Evolutionary conservation across 1,140 invertebrate species (phyloP).

Genomic region (Heliothis subflexa): DNA sequence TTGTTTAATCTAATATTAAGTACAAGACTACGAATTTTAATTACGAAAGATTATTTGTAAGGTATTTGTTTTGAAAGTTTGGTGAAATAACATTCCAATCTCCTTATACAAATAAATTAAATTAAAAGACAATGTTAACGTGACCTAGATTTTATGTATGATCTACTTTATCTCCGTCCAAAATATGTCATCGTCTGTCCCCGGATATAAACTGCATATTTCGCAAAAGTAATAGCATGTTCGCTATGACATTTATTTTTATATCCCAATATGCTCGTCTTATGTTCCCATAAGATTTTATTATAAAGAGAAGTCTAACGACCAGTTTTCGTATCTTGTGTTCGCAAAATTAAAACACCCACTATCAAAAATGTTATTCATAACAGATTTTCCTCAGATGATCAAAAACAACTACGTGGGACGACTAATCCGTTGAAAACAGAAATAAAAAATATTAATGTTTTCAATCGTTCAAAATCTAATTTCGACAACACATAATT

Average conservation of each 20-base stretch:
- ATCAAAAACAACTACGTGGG: background rate
- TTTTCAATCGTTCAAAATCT: slow-evolving; percentile 16
- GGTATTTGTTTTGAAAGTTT: too few species aligned
- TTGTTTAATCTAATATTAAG: too few species aligned
- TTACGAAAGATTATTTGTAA: too few species aligned
- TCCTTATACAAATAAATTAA: too few species aligned
- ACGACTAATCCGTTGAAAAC: slow-evolving; percentile 11
- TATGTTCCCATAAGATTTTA: background rate
- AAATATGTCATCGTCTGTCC: too few species aligned
- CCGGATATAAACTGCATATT: too few species aligned
- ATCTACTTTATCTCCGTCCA: too few species aligned
- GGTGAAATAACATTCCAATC: too few species aligned
- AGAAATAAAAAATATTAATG: background rate
- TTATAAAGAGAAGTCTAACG: background rate
- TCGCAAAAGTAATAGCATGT: too few species aligned
- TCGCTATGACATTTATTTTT: background rate
- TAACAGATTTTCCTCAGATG: background rate
- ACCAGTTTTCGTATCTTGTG: background rate
- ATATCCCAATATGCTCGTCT: background rate
- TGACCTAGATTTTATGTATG: too few species aligned
- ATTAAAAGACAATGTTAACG: too few species aligned
- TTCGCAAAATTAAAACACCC: background rate
- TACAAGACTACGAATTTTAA: too few species aligned
- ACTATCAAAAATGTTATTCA: background rate
- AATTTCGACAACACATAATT: background rate